Base-by-base conservation (phyloP, 1,140 invertebrate genomes). In the Lysiphlebus fabarum region DNA sequence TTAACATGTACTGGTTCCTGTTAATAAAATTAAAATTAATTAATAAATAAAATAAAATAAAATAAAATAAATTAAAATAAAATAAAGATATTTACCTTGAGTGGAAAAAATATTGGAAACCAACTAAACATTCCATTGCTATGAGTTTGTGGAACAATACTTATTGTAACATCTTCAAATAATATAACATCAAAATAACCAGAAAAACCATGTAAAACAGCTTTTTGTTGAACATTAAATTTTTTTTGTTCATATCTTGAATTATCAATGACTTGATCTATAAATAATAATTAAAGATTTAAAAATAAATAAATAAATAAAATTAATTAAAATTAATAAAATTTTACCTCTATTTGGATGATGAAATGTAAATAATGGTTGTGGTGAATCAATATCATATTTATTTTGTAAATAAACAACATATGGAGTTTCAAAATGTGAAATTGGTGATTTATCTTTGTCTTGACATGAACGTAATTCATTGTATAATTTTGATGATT, bases 71-170 rank as follows among this genome's bases (percentile, higher is more conserved):
- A 14, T 14, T 4, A 42, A 12, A 6, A 54, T 38, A 17, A 33
- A 58, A 51, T 17, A 33, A 53, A 57, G 7, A 26, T 5, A 59
- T 74, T 74, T 83, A 92, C 90, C 76, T 84, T 84, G 14, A 97
- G 84, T 34, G 96, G 95, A 73, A 98, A 96, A 63, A 91, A 92
- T 54, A 97, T 92, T 10, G 96, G 95, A 74, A 98, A 99, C 96
- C 96, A 99, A 64, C 93, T 95, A 66, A 96, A 92, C 92, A 98
- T 95, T 69, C 90, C 90, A 5, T 83, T 82, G 40, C 93, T 94
- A 72, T 96, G 90, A 6, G 90, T 93, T 12, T 84, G 79, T 5
- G 96, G 96, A 64, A 91, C 84, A 70, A 96, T 99, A 72, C 95
- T 97, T 8, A 99, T 80, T 41, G 79, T 87, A 44, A 96, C 84